These are phyloP conservation scores for Gulo gulo DNA, from an alignment of 2,113 vertebrate genomes.

Conservation along the genomic window DNA sequence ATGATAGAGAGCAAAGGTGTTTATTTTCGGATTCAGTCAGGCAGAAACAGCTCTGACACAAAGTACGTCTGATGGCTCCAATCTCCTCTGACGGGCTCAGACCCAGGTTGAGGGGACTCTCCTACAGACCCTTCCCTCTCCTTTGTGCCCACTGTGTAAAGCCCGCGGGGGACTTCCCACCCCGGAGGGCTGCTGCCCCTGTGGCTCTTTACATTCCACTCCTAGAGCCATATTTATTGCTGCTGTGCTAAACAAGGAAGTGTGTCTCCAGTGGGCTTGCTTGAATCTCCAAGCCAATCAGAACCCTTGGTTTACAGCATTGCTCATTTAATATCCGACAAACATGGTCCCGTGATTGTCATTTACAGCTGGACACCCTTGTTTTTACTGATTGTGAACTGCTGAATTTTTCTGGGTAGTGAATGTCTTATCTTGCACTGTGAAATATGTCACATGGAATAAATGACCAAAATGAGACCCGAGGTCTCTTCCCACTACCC, in stretches of 20 bases:
- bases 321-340: slow-evolving; percentile 55
- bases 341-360: slow-evolving; percentile 4
- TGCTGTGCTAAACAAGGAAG: neutral
- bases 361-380: slow-evolving; percentile 62
- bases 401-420: slow-evolving; percentile 39
- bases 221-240: neutral
- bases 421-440: slow-evolving; percentile 65
- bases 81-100: slow-evolving; percentile 32
- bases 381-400: slow-evolving; percentile 71
- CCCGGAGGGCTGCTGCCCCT: neutral
- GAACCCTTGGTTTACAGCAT: slow-evolving; percentile 17
- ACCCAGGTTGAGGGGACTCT: slow-evolving; percentile 1
- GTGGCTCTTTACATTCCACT: neutral
- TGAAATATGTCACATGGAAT: slow-evolving; percentile 55
- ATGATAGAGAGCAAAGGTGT: slow-evolving; percentile 61
- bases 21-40: slow-evolving; percentile 53
- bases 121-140: neutral
- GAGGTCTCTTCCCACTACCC: neutral
- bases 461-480: slow-evolving; percentile 37
- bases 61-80: slow-evolving; percentile 25
- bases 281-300: neutral
- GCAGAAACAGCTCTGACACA: slow-evolving; percentile 62
- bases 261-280: neutral
- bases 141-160: neutral
- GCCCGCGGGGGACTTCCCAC: rapidly evolving